These are phyloP conservation scores for Ricordea florida DNA, from an alignment of 92 coral and sea anemone genomes.

Conservation along the genomic window DNA sequence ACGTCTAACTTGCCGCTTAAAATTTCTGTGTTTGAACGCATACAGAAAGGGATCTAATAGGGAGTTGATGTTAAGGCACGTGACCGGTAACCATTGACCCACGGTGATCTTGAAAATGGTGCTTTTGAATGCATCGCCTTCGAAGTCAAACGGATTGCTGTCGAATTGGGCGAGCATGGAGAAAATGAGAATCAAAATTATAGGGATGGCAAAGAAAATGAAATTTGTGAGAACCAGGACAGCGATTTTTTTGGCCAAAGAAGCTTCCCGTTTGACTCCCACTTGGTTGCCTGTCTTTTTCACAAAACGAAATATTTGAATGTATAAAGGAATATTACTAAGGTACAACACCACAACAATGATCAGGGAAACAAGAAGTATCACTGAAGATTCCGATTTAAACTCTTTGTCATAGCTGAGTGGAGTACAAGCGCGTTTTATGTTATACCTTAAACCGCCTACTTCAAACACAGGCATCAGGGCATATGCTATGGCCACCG, in stretches of 20 bases:
- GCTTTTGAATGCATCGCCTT: slow-evolving; percentile 72
- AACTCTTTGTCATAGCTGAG: slow-evolving; percentile 59
- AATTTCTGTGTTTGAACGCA: slow-evolving; percentile 66
- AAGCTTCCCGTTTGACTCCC: slow-evolving; percentile 70
- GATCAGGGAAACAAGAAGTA: slow-evolving; percentile 57
- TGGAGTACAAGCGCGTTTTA: slow-evolving; percentile 83
- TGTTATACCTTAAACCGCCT: slow-evolving; percentile 76
- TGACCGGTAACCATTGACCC: slow-evolving; percentile 88
- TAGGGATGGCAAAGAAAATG: slow-evolving; percentile 75
- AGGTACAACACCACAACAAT: slow-evolving; percentile 56
- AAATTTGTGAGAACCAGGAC: slow-evolving; percentile 64
- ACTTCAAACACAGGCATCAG: slow-evolving; percentile 75
- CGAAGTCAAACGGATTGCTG: slow-evolving; percentile 65
- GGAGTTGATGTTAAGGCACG: slow-evolving; percentile 77
- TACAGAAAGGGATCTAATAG: slow-evolving; percentile 75
- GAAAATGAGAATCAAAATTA: slow-evolving; percentile 50
- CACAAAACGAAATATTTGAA: slow-evolving; percentile 66
- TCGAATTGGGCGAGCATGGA: slow-evolving; percentile 55
- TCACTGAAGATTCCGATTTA: slow-evolving; percentile 49
- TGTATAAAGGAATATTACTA: slow-evolving; percentile 59
- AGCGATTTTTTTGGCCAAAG: slow-evolving; percentile 70
- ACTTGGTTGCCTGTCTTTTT: slow-evolving; percentile 48
- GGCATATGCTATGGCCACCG: slow-evolving; percentile 41
- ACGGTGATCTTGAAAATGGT: slow-evolving; percentile 68
- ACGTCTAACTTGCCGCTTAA: slow-evolving; percentile 46